Conservation (phyloP, 2,888 invertebrate genomes). For the Magallana nippona region DNA sequence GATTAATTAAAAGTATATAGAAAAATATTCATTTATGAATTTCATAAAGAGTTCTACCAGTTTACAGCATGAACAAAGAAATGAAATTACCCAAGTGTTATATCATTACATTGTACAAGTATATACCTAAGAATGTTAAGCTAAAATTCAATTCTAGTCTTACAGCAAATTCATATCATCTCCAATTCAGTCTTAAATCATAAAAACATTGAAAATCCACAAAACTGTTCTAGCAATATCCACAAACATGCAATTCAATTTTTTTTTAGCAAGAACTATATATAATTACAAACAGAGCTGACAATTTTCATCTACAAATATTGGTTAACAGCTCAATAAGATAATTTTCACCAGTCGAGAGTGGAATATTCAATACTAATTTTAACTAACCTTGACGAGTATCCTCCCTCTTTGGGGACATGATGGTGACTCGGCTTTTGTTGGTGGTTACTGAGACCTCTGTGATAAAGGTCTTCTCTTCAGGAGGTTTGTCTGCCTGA, state of each 20-base stretch:
- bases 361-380: neutral
- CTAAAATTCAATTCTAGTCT: neutral
- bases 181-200: too few relatives aligned
- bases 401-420: slow-evolving; percentile 56
- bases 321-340: neutral
- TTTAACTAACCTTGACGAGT: slow-evolving; percentile 49
- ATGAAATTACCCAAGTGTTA: neutral
- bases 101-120: neutral
- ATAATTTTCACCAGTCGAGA: neutral
- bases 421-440: slow-evolving; percentile 58
- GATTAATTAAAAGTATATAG: neutral
- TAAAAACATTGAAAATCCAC: too few relatives aligned
- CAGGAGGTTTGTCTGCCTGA: neutral
- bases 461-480: slow-evolving; percentile 59
- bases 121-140: too few relatives aligned
- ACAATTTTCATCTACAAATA: too few relatives aligned
- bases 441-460: slow-evolving; percentile 58
- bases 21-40: neutral
- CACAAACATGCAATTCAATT: neutral
- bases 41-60: neutral
- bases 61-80: neutral
- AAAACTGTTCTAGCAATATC: neutral
- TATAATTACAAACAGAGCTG: too few relatives aligned
- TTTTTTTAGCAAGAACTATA: neutral
- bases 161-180: neutral